These are phyloP conservation scores for Mythimna vitellina DNA, from an alignment of 2,888 invertebrate genomes.

Conservation along the genomic window DNA sequence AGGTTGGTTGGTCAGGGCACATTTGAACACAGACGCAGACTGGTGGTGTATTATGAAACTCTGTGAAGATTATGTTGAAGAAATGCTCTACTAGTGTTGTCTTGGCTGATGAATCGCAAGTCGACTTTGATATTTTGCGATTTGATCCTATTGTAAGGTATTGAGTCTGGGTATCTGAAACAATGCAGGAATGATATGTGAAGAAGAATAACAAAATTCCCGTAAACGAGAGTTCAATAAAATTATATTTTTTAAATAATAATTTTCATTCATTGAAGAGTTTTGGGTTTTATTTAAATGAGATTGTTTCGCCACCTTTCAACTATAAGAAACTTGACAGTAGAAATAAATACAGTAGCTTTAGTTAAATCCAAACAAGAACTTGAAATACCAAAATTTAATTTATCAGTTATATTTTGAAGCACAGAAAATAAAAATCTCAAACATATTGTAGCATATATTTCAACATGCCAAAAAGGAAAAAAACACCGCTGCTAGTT, in stretches of 20 bases:
- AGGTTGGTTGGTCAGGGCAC: conserved; percentile 80
- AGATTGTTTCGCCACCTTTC: background rate
- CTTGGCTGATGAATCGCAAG: conserved; percentile 70
- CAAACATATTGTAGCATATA: conserved; percentile 46
- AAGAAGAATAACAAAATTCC: background rate
- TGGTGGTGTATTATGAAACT: conserved; percentile 79
- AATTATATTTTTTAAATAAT: background rate
- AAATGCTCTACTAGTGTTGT: conserved; percentile 79
- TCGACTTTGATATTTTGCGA: conserved; percentile 44
- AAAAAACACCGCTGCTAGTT: conserved; percentile 38
- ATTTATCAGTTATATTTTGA: conserved; percentile 35
- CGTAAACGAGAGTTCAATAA: background rate
- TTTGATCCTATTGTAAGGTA: conserved; percentile 53
- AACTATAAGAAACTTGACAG: conserved; percentile 8
- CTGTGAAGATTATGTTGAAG: conserved; percentile 82
- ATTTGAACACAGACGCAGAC: conserved; percentile 84
- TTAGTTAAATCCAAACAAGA: too few relatives aligned
- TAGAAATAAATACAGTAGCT: background rate
- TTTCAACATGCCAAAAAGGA: conserved; percentile 52
- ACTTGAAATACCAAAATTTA: conserved; percentile 3
- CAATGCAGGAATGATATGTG: background rate
- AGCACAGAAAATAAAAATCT: conserved; percentile 33
- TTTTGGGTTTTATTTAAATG: background rate
- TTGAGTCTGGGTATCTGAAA: conserved; percentile 71
- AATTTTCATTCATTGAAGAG: background rate